Percentiles rank a stretch among this genome's conserved stretches.
Evolutionary conservation across 2,888 invertebrate genomes (phyloP).

Genomic region (Tenthredo amoena): DNA sequence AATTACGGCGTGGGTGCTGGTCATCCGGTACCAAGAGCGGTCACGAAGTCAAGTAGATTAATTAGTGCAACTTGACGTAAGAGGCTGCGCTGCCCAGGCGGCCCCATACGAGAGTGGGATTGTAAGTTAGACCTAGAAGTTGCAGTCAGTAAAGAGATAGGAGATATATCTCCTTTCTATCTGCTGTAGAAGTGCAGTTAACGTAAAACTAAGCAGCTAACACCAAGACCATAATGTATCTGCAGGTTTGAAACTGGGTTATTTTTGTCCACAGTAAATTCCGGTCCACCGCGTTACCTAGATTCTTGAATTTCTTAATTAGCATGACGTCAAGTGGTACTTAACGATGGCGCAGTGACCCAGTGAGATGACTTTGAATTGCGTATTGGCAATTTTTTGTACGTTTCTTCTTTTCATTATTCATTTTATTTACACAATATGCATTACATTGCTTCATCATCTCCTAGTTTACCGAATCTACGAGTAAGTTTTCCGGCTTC

Average conservation of each 20-base stretch:
- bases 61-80: slow-evolving; percentile 48
- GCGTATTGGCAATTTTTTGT: background rate
- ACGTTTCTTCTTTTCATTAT: background rate
- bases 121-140: background rate
- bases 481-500: background rate
- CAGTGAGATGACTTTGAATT: slow-evolving; percentile 13
- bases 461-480: background rate
- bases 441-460: background rate
- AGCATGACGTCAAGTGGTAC: slow-evolving; percentile 24
- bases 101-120: background rate
- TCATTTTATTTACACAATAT: background rate
- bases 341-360: slow-evolving; percentile 28
- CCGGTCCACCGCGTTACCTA: background rate
- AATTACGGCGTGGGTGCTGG: slow-evolving; percentile 50
- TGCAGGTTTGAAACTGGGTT: background rate
- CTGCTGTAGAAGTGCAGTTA: background rate
- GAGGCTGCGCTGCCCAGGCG: slow-evolving; percentile 20
- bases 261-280: background rate
- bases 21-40: slow-evolving; percentile 50
- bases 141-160: background rate
- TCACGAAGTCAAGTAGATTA: slow-evolving; percentile 50
- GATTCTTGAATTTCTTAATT: slow-evolving; percentile 40
- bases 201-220: background rate
- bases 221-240: background rate
- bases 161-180: background rate